phyloP scores from a whole-genome alignment of 2,113 vertebrate species.

The Prolemur simus region DNA sequence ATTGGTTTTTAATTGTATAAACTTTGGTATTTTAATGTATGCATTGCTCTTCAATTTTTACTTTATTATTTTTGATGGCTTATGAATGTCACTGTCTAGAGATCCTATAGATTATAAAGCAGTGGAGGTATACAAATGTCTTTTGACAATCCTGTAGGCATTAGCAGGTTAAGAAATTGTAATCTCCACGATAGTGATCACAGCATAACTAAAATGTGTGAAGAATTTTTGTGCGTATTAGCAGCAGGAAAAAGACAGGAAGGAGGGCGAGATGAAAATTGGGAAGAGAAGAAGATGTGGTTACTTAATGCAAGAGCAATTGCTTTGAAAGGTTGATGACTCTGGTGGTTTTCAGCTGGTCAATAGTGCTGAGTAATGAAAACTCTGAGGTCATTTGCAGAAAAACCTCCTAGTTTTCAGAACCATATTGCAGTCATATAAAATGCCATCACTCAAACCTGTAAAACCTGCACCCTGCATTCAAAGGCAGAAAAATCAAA shows the following conservation, averaged over 20 bases:
- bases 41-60: neutral
- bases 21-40: neutral
- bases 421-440: neutral
- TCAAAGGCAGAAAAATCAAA: constrained; percentile 47
- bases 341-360: neutral
- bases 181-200: neutral
- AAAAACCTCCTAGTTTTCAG: constrained; percentile 16
- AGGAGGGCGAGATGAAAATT: neutral
- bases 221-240: neutral
- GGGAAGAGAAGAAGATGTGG: neutral
- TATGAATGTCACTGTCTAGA: neutral
- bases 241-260: neutral
- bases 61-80: neutral
- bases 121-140: neutral
- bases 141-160: neutral
- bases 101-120: neutral
- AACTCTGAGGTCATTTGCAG: neutral
- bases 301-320: neutral
- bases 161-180: neutral
- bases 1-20: neutral
- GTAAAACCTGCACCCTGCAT: neutral
- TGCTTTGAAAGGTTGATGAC: neutral
- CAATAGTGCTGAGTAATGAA: neutral
- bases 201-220: neutral
- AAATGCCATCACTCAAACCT: neutral